These are phyloP conservation scores for Apostichopus californicus DNA, from an alignment of 35 echinoderm and acorn worm species.

Conservation along the genomic window DNA sequence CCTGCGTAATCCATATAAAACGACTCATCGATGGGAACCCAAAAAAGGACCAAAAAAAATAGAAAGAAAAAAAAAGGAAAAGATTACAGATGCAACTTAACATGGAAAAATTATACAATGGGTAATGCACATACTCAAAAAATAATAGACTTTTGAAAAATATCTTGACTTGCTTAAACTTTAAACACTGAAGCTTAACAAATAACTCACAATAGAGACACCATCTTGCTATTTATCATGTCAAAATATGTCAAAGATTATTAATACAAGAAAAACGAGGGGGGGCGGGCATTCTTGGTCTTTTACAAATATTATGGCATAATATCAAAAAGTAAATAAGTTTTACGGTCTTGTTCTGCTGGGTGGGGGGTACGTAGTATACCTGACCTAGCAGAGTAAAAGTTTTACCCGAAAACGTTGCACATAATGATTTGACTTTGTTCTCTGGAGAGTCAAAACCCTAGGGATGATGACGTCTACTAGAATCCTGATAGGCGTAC, in stretches of 20 bases:
- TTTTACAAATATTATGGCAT: slow-evolving; percentile 38
- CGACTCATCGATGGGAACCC: too few species aligned
- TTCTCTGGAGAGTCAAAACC: not conserved
- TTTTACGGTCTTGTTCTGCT: not conserved
- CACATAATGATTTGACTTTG: slow-evolving; percentile 6
- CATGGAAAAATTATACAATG: slow-evolving; percentile 36
- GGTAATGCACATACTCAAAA: slow-evolving; percentile 37
- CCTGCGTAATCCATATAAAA: too few species aligned
- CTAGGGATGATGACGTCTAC: not conserved
- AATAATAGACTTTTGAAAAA: not conserved
- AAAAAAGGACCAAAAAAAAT: not conserved
- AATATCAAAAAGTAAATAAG: slow-evolving; percentile 33
- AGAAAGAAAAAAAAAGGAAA: not conserved
- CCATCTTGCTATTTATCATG: slow-evolving; percentile 22
- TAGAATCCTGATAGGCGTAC: too few species aligned
- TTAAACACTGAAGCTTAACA: slow-evolving; percentile 13
- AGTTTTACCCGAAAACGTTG: slow-evolving; percentile 14
- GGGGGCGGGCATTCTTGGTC: slow-evolving; percentile 8
- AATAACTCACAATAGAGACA: slow-evolving; percentile 11
- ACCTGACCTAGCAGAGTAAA: not conserved
- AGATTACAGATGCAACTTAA: not conserved
- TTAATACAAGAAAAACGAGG: not conserved
- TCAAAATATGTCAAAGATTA: not conserved
- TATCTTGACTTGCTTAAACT: not conserved
- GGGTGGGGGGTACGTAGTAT: not conserved